Conservation (phyloP, 2,797 vertebrate genomes). For the Chelon labrosus region DNA sequence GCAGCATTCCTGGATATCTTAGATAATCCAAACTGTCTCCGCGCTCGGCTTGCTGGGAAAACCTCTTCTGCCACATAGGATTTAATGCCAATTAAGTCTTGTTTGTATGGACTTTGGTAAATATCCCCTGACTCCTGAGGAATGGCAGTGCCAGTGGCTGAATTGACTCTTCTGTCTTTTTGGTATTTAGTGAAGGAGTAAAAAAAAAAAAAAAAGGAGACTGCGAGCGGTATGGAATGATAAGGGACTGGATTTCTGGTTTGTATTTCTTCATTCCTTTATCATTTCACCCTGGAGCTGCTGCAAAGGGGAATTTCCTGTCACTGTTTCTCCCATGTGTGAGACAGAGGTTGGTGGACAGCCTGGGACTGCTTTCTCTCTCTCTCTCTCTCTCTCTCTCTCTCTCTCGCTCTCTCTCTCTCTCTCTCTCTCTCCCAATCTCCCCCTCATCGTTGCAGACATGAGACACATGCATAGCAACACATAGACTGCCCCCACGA, state of each 20-base stretch:
- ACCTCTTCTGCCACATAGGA: conserved; percentile 42
- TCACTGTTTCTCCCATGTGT: conserved; percentile 87
- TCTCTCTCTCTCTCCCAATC: conserved; percentile 47
- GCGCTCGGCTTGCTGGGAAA: conserved; percentile 41
- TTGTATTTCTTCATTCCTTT: conserved; percentile 85
- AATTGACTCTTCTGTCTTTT: conserved; percentile 49
- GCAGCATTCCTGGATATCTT: conserved; percentile 61
- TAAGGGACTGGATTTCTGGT: conserved; percentile 84
- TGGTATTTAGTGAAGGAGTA: conserved; percentile 70
- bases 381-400: conserved; percentile 37
- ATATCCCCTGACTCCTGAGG: conserved; percentile 57
- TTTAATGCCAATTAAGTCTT: conserved; percentile 68
- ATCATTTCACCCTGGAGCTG: conserved; percentile 86
- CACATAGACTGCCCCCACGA: conserved; percentile 77
- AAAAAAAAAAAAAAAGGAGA: conserved; percentile 36
- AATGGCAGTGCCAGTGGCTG: conserved; percentile 65
- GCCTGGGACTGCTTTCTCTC: conserved; percentile 71
- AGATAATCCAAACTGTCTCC: conserved; percentile 62
- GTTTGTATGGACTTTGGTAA: conserved; percentile 65
- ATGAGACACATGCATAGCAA: conserved; percentile 83
- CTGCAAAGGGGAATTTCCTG: conserved; percentile 87
- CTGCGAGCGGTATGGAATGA: conserved; percentile 76
- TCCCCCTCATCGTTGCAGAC: conserved; percentile 75
- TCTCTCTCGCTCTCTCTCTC: conserved; percentile 46
- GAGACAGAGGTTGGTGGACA: conserved; percentile 84